These are phyloP conservation scores for Manis javanica DNA, from an alignment of 2,797 vertebrate species.

Conservation along the genomic window DNA sequence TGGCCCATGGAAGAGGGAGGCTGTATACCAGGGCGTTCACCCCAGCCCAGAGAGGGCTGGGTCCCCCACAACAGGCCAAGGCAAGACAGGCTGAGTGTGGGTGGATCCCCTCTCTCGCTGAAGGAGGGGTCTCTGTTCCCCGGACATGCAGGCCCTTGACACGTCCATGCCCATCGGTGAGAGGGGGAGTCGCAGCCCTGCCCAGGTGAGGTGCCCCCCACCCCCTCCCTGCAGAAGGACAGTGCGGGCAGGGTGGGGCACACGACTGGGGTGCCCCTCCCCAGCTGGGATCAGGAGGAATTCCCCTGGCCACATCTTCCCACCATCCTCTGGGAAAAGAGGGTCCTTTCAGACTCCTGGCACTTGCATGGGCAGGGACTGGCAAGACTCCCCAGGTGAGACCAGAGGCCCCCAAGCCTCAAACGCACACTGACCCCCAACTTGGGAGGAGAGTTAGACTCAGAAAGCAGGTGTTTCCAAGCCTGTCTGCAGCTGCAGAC, in stretches of 20 bases:
- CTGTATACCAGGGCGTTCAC: background rate
- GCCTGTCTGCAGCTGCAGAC: background rate
- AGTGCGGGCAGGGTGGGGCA: background rate
- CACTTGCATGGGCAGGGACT: background rate
- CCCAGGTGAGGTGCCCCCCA: background rate
- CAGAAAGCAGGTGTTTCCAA: background rate
- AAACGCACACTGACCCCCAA: rapidly evolving
- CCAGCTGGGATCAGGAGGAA: background rate
- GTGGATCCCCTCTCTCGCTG: background rate
- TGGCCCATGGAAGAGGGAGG: background rate
- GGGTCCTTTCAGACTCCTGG: background rate
- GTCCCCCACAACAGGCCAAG: no score
- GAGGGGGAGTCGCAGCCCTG: background rate
- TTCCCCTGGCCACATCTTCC: background rate
- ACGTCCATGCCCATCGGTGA: background rate
- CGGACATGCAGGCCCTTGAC: background rate
- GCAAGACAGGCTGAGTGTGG: no score
- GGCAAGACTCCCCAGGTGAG: background rate
- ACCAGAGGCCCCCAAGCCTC: background rate
- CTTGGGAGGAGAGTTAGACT: background rate
- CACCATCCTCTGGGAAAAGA: background rate
- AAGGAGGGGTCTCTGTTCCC: background rate
- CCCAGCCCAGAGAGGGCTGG: no score
- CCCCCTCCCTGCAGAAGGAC: background rate
- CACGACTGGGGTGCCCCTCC: rapidly evolving